A percentile compares a stretch with the other conserved stretches of the same genome.
Evolutionary conservation across 2,113 vertebrate species (phyloP).

Genomic region (Amphiprion ocellaris): DNA sequence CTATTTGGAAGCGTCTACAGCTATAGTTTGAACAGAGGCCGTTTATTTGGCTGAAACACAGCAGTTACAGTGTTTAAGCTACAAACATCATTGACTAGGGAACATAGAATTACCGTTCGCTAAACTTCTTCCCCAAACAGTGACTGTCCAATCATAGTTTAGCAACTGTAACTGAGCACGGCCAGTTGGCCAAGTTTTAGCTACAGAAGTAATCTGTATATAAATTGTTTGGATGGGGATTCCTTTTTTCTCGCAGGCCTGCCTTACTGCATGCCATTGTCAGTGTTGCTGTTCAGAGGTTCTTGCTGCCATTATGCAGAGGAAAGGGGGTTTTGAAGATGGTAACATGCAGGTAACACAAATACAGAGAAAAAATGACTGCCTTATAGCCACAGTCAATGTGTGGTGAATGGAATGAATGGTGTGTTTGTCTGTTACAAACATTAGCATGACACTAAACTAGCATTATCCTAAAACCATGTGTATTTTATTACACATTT

Average conservation of each 20-base stretch:
- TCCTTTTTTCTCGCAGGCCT: not conserved
- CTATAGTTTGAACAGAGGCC: constrained; percentile 55
- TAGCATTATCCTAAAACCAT: no score
- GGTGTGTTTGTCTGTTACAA: no score
- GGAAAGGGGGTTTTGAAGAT: no score
- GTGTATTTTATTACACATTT: no score
- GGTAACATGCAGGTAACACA: no score
- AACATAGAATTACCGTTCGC: constrained; percentile 18
- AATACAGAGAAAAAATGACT: no score
- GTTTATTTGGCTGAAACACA: constrained; percentile 48
- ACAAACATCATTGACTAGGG: constrained; percentile 23
- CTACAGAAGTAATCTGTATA: not conserved
- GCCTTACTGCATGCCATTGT: no score
- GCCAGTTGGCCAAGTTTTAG: not conserved
- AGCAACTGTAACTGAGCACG: not conserved
- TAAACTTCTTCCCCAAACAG: constrained; percentile 9
- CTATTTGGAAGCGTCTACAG: constrained; percentile 48
- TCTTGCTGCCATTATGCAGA: no score
- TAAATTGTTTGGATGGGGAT: not conserved
- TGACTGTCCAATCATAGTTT: constrained; percentile 2
- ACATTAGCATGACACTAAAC: no score
- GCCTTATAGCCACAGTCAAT: no score
- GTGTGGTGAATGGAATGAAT: no score
- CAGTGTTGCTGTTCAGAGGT: no score
- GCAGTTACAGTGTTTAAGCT: constrained; percentile 52